Evolutionary conservation across 2,113 vertebrate species (phyloP), one percentile per base, ranked within the genome.

Genomic region (Microtus richardsoni): DNA sequence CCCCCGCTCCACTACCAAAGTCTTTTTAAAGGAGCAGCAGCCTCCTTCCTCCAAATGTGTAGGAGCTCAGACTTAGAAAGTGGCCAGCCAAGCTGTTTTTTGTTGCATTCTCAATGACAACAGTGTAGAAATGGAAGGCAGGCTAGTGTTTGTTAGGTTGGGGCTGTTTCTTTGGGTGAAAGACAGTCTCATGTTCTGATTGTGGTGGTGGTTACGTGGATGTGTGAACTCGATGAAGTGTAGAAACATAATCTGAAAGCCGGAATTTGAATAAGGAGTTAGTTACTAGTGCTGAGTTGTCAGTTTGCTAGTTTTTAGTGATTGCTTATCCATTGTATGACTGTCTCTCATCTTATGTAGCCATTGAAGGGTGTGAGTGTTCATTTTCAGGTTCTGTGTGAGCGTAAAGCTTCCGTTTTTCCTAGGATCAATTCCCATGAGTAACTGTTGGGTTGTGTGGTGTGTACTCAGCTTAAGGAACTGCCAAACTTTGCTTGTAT

Each of bases 341-440:
- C 70, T 87, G n/a, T 41, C 74, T 87, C 26, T n/a, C 41, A 3
- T 75, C 47, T 47, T 70, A 13, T 47, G 19, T 49, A 70, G 36
- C 41, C 16, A 11, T 3, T 78, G 85, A 88, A 47, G 89, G 60
- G 0, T 16, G 79, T 62, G 74, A 94, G 17, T 74, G 30, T 60
- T 70, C 22, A 11, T 17, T 36, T 75, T 58, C 49, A 54, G 52
- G 62, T 90, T 77, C 71, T 71, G 33, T 94, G 58, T 94, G 82
- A 92, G 5, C 47, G 4, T 66, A 26, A 68, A 71, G 70, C 84
- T 74, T 88, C 82, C 26, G 30, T 79, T 94, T 85, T 30, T 83
- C 88, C 28, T 89, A 86, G 77, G 60, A 62, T 92, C 88, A 90
- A 60, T 91, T 60, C n/a, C 83, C 44, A 88, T 44, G 79, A 89